These are phyloP conservation scores for Eucera pruinosa DNA, from an alignment of 2,888 invertebrate genomes.

Conservation along the genomic window DNA sequence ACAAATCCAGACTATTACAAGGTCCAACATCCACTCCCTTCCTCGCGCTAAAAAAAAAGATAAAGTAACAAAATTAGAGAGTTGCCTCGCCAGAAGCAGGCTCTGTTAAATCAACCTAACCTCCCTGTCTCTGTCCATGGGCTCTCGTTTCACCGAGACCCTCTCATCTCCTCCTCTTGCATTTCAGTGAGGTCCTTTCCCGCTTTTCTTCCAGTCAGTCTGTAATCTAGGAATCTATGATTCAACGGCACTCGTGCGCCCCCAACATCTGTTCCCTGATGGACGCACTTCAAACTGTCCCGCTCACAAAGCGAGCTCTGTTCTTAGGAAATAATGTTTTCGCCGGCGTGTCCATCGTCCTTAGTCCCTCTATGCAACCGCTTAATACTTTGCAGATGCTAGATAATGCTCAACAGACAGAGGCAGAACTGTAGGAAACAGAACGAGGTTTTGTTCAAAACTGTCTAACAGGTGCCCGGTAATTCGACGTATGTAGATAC, in stretches of 20 bases:
- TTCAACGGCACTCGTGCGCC: constrained; percentile 78
- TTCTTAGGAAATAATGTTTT: constrained; percentile 71
- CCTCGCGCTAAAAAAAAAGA: constrained; percentile 5
- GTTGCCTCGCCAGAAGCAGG: constrained; percentile 76
- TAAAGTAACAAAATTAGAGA: constrained; percentile 77
- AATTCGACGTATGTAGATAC: constrained; percentile 27
- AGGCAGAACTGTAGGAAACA: constrained; percentile 11
- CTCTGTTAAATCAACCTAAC: constrained; percentile 70
- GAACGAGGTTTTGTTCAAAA: constrained; percentile 29
- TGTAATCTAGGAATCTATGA: constrained; percentile 81
- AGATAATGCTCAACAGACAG: constrained; percentile 21
- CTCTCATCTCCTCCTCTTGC: constrained; percentile 60
- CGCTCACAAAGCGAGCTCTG: constrained; percentile 63
- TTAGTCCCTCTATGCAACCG: not conserved
- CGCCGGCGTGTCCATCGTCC: constrained; percentile 13
- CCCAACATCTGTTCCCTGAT: constrained; percentile 75
- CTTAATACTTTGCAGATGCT: constrained; percentile 54
- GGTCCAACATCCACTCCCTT: not conserved
- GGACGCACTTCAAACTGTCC: constrained; percentile 69
- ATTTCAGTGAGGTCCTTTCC: constrained; percentile 66
- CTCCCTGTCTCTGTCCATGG: constrained; percentile 33
- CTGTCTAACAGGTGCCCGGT: constrained; percentile 40
- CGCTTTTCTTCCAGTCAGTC: constrained; percentile 68
- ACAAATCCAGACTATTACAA: constrained; percentile 36
- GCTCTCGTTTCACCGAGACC: constrained; percentile 51